Conservation (phyloP, 1,140 invertebrate species). For the Anastrepha obliqua region DNA sequence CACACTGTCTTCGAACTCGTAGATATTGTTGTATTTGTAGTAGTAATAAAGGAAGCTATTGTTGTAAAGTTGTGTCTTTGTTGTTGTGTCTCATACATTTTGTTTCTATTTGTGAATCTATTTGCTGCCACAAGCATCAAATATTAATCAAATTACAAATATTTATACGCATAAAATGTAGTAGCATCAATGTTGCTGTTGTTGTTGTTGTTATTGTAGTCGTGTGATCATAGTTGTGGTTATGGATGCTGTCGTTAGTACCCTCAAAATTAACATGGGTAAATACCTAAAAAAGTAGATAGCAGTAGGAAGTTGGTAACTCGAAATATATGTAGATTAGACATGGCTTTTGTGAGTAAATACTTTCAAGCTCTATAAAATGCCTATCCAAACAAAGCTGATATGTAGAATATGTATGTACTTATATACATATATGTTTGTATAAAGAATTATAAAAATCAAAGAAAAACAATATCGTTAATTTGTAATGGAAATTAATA, state of each 20-base stretch:
- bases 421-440: too few relatives aligned
- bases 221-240: conserved; percentile 57
- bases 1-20: conserved; percentile 14
- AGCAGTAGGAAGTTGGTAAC: conserved; percentile 30
- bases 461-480: too few relatives aligned
- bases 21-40: conserved; percentile 12
- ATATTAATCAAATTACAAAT: conserved; percentile 48
- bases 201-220: conserved; percentile 37
- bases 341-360: neutral
- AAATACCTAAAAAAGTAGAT: conserved; percentile 71
- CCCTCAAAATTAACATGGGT: conserved; percentile 75
- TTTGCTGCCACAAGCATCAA: conserved; percentile 1
- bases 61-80: conserved; percentile 41
- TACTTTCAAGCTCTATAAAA: neutral
- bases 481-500: too few relatives aligned
- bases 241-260: conserved; percentile 56
- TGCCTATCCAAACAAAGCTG: too few relatives aligned
- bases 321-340: neutral
- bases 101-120: conserved; percentile 21
- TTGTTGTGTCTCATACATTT: conserved; percentile 54
- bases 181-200: conserved; percentile 56
- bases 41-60: conserved; percentile 18
- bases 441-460: too few relatives aligned
- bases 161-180: conserved; percentile 49
- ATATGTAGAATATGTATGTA: too few relatives aligned